phyloP scores from a whole-genome alignment of 1,140 invertebrate genomes.

The Protaetia brevitarsis region DNA sequence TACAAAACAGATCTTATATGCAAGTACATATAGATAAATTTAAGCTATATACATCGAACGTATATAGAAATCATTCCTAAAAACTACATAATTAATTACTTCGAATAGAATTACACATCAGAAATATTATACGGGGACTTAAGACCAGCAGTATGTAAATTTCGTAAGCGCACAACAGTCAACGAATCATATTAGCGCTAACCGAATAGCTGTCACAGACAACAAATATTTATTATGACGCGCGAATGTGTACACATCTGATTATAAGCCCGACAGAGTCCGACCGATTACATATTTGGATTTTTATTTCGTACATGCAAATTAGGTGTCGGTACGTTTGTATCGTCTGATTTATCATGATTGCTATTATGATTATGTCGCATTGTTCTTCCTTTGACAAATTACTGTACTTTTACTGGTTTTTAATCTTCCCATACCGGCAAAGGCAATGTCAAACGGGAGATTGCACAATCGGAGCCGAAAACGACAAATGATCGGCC shows the following conservation, averaged over 20 bases:
- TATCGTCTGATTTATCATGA: background rate
- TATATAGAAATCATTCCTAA: background rate
- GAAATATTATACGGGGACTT: too few species aligned
- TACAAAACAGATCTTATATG: background rate
- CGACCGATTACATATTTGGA: background rate
- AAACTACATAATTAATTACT: too few species aligned
- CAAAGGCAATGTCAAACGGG: background rate
- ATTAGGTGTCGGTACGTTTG: slow-evolving; percentile 1
- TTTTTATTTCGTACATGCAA: background rate
- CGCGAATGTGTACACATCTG: background rate
- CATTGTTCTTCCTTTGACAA: slow-evolving; percentile 5
- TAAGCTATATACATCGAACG: background rate
- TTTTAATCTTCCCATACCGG: background rate
- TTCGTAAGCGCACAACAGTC: background rate
- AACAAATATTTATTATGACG: background rate
- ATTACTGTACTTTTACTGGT: background rate
- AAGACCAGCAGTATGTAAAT: background rate
- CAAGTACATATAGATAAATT: background rate
- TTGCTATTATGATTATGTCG: background rate
- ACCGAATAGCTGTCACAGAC: background rate
- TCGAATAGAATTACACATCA: too few species aligned
- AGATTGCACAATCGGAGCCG: background rate
- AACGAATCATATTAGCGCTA: background rate
- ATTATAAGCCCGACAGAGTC: background rate
- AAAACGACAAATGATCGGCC: background rate